phyloP scores from a whole-genome alignment of 2,113 vertebrate species.

The Heloderma charlesbogerti region DNA sequence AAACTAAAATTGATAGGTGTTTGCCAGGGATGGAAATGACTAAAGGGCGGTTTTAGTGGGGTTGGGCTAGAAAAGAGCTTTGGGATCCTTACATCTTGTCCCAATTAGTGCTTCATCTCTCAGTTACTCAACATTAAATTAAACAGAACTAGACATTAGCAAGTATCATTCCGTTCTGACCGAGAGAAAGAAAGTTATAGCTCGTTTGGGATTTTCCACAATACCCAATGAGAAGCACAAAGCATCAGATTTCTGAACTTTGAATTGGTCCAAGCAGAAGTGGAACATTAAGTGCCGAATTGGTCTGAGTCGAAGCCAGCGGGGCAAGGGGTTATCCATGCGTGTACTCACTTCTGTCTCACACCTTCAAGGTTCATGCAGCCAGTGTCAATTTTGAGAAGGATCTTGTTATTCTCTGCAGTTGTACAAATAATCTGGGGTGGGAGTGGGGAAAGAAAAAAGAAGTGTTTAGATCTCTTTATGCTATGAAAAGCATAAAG shows the following conservation, averaged over 20 bases:
- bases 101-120: not conserved
- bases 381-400: slow-evolving; percentile 80
- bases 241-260: too few relatives aligned
- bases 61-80: not conserved
- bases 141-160: not conserved
- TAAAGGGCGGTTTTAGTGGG: not conserved
- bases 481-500: too few relatives aligned
- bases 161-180: not conserved
- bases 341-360: slow-evolving; percentile 80
- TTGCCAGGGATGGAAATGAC: not conserved
- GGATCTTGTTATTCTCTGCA: slow-evolving; percentile 70
- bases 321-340: too few relatives aligned
- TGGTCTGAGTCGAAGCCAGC: too few relatives aligned
- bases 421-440: slow-evolving; percentile 73
- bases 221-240: too few relatives aligned
- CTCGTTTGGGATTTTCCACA: too few relatives aligned
- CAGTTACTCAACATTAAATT: not conserved
- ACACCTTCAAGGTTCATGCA: slow-evolving; percentile 80
- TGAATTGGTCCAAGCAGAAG: too few relatives aligned
- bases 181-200: too few relatives aligned
- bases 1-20: not conserved
- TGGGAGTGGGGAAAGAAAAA: slow-evolving; percentile 21
- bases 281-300: too few relatives aligned
- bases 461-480: not conserved
- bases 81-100: not conserved